Conservation (phyloP, 2,888 invertebrate species). For the Phoronis australis region DNA sequence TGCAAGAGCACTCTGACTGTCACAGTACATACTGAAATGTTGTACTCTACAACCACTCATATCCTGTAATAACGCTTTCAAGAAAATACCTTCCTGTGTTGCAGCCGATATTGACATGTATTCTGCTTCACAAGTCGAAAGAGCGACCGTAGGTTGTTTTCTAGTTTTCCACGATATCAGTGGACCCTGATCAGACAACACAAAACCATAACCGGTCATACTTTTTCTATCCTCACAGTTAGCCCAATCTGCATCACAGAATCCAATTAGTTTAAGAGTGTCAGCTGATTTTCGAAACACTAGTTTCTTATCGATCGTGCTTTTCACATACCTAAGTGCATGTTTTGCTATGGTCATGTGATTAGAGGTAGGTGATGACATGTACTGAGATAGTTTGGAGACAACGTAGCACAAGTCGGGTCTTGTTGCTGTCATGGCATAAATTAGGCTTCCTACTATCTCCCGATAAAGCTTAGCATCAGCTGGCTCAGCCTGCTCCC, state of each 20-base stretch:
- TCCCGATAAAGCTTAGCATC: neutral
- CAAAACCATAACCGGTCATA: constrained; percentile 8
- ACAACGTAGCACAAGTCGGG: constrained; percentile 10
- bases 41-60: neutral
- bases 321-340: constrained; percentile 5
- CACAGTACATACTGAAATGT: neutral
- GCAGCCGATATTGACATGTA: constrained; percentile 19
- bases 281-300: constrained; percentile 1
- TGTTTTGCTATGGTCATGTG: constrained; percentile 1
- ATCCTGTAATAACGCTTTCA: neutral
- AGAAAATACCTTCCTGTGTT: constrained; percentile 13
- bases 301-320: constrained; percentile 1
- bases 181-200: constrained; percentile 4
- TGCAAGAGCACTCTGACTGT: constrained; percentile 19
- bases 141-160: constrained; percentile 16
- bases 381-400: constrained; percentile 10
- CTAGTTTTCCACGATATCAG: constrained; percentile 13
- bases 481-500: constrained; percentile 3
- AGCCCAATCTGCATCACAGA: constrained; percentile 8
- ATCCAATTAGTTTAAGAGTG: neutral
- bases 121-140: constrained; percentile 22
- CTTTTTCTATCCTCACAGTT: constrained; percentile 6
- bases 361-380: constrained; percentile 4
- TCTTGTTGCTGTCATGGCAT: constrained; percentile 10
- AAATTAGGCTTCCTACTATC: constrained; percentile 9